Evolutionary conservation across 2,888 invertebrate genomes (phyloP).

Genomic region (Diadromus collaris): DNA sequence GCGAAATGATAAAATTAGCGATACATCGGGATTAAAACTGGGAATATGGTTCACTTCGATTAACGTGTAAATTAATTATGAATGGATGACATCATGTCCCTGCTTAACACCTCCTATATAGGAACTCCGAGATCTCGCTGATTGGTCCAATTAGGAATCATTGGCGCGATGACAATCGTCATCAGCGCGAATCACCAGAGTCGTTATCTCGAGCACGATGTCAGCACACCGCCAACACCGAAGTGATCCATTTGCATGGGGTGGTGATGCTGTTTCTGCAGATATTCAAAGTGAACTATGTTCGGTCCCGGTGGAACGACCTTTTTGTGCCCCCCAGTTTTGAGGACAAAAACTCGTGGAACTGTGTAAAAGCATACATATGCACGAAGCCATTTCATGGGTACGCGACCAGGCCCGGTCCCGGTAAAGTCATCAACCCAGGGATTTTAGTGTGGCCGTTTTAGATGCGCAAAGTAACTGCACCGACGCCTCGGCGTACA

Average conservation of each 20-base stretch:
- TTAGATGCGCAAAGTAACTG: conserved; percentile 59
- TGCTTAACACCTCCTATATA: not conserved
- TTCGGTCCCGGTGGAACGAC: conserved; percentile 24
- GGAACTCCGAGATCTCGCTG: conserved; percentile 14
- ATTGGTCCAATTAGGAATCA: conserved; percentile 30
- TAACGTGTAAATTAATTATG: no score
- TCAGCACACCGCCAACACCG: no score
- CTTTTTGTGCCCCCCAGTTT: conserved; percentile 20
- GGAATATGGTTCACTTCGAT: no score
- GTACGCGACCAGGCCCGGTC: conserved; percentile 4
- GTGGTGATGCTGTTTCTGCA: conserved; percentile 20
- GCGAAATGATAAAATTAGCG: not conserved
- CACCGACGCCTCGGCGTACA: conserved; percentile 18
- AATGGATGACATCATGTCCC: no score
- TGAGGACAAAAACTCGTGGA: conserved; percentile 28
- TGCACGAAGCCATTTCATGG: conserved; percentile 6
- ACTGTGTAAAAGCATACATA: conserved; percentile 14
- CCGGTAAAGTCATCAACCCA: conserved; percentile 49
- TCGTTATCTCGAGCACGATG: not conserved
- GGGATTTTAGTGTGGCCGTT: conserved; percentile 47
- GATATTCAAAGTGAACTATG: conserved; percentile 41
- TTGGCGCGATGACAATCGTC: conserved; percentile 2
- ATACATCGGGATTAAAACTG: not conserved
- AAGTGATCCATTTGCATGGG: not conserved
- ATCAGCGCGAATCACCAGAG: conserved; percentile 1